These are phyloP conservation scores for Nestor notabilis DNA, from an alignment of 2,113 vertebrate species.

Conservation along the genomic window DNA sequence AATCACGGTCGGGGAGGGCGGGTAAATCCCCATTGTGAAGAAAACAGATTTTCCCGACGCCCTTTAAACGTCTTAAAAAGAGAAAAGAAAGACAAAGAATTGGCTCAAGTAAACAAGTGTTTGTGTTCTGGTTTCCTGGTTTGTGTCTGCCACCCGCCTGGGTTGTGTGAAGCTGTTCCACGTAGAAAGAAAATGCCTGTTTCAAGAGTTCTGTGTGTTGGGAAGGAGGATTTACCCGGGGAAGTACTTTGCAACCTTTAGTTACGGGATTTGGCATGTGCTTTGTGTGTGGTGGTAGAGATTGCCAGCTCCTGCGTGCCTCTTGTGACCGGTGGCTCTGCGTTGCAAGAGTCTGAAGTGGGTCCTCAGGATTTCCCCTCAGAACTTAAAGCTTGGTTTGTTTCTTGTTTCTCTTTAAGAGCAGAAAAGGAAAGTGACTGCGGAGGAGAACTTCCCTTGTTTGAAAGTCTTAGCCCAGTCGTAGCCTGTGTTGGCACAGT, in stretches of 20 bases:
- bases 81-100: neutral
- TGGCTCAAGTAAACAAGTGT: rapidly evolving
- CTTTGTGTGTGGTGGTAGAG: rapidly evolving
- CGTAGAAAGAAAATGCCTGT: rapidly evolving
- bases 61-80: rapidly evolving
- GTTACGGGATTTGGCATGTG: rapidly evolving
- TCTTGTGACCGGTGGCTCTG: rapidly evolving
- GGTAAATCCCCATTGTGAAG: rapidly evolving
- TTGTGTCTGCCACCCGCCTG: rapidly evolving
- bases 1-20: neutral
- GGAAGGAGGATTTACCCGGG: neutral
- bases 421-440: neutral
- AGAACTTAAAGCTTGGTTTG: rapidly evolving
- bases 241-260: rapidly evolving
- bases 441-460: neutral
- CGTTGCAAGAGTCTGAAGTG: rapidly evolving
- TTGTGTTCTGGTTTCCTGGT: too few relatives aligned
- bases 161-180: rapidly evolving
- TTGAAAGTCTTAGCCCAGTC: rapidly evolving
- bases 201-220: neutral
- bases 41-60: rapidly evolving
- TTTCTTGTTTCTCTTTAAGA: neutral
- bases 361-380: neutral
- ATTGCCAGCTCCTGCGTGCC: rapidly evolving
- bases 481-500: neutral